Conservation (phyloP, 2,888 invertebrate genomes). For the Heliconius charithonia region DNA sequence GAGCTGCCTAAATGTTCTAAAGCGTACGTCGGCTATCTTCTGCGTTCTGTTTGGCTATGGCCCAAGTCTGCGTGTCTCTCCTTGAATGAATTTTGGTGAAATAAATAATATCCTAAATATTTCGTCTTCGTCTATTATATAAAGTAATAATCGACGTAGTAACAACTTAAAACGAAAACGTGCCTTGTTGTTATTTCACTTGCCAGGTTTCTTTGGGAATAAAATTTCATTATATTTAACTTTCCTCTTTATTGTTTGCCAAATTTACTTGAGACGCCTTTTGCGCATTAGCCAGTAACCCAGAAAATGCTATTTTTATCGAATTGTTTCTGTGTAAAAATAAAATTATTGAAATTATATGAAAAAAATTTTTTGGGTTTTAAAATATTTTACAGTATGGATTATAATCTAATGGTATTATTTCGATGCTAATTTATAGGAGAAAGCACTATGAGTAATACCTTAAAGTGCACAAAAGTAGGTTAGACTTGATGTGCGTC, state of each 20-base stretch:
- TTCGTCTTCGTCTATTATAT: conserved; percentile 47
- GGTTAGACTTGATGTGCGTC: conserved; percentile 16
- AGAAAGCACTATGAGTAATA: conserved; percentile 7
- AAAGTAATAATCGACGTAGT: conserved; percentile 27
- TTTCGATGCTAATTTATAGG: neutral
- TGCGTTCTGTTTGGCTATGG: conserved; percentile 64
- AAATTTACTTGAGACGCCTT: conserved; percentile 71
- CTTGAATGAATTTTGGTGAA: conserved; percentile 60
- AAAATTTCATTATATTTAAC: conserved; percentile 10
- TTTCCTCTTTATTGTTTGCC: conserved; percentile 57
- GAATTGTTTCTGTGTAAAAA: conserved; percentile 1
- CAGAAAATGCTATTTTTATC: conserved; percentile 37
- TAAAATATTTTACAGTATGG: neutral
- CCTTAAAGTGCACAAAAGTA: conserved; percentile 26
- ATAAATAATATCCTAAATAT: conserved; percentile 58
- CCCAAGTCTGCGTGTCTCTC: conserved; percentile 65
- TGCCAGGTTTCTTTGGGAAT: conserved; percentile 17
- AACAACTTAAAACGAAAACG: conserved; percentile 9
- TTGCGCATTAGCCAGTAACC: conserved; percentile 51
- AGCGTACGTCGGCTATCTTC: conserved; percentile 37
- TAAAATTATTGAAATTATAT: conserved; percentile 18
- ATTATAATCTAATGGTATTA: neutral
- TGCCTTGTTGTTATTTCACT: conserved; percentile 19
- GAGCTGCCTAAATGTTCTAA: conserved; percentile 42
- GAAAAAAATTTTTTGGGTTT: neutral